Conservation (phyloP, 1,140 invertebrate genomes). For the Nebria ingens region DNA sequence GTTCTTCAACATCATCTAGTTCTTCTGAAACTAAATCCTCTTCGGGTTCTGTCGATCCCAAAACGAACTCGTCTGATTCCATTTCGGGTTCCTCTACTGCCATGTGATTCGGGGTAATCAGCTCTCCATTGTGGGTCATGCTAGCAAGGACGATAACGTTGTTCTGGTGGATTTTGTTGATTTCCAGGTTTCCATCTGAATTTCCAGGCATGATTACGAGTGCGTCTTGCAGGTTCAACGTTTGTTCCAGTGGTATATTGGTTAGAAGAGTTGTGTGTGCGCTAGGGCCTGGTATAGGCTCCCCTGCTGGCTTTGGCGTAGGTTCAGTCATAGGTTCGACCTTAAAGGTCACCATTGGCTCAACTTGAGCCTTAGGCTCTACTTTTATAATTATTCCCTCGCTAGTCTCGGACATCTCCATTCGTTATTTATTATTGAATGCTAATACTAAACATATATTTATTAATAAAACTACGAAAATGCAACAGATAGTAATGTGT, state of each 20-base stretch:
- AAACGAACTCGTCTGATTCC: slow-evolving; percentile 14
- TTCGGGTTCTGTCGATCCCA: too few relatives aligned
- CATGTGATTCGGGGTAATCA: slow-evolving; percentile 10
- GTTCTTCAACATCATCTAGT: too few relatives aligned
- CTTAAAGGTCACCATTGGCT: background rate
- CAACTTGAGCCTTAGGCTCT: background rate
- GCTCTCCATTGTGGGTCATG: slow-evolving; percentile 4
- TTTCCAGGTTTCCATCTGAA: slow-evolving; percentile 28
- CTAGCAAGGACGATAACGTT: background rate
- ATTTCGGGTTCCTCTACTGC: slow-evolving; percentile 23
- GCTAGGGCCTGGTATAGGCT: slow-evolving; percentile 12
- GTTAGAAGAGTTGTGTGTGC: slow-evolving; percentile 14
- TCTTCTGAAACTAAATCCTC: slow-evolving; percentile 9
- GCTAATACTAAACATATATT: too few relatives aligned
- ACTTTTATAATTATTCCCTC: background rate
- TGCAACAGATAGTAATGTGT: too few relatives aligned
- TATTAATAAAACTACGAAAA: too few relatives aligned
- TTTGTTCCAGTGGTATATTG: slow-evolving; percentile 19
- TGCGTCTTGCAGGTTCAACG: background rate
- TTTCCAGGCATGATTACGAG: slow-evolving; percentile 13
- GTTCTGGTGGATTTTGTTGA: slow-evolving; percentile 17
- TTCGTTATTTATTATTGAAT: too few relatives aligned
- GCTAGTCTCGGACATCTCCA: background rate
- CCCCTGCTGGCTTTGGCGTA: slow-evolving; percentile 11
- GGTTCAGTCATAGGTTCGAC: background rate